A percentile compares a stretch with the other conserved stretches of the same genome.
These are phyloP conservation scores for Pandemis heparana DNA, from an alignment of 2,888 invertebrate species.

Conservation along the genomic window DNA sequence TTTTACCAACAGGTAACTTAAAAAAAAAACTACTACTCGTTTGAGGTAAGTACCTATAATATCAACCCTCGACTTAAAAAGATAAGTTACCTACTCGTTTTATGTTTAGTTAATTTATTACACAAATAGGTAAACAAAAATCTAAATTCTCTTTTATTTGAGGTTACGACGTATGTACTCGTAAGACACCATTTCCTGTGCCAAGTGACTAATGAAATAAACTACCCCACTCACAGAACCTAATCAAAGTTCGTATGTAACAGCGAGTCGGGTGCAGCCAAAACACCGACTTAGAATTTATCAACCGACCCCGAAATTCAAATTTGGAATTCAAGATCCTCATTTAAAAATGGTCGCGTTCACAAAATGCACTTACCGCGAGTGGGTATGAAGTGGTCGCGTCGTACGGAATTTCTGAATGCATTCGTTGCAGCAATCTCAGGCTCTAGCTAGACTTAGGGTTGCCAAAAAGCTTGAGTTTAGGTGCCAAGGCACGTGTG, in stretches of 20 bases:
- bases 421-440: conserved; percentile 73
- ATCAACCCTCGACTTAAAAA: no score
- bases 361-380: conserved; percentile 53
- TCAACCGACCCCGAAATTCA: conserved; percentile 34
- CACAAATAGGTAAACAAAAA: not conserved
- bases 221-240: not conserved
- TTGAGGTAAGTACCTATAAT: no score
- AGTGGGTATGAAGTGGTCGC: conserved; percentile 54
- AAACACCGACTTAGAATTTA: conserved; percentile 25
- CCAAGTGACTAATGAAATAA: not conserved
- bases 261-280: not conserved
- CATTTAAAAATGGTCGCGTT: conserved; percentile 47
- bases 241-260: not conserved
- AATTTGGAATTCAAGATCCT: conserved; percentile 42
- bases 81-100: no score
- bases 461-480: conserved; percentile 27
- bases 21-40: no score
- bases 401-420: conserved; percentile 54
- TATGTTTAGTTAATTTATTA: no score
- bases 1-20: no score
- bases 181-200: not conserved
- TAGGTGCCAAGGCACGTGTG: conserved; percentile 7
- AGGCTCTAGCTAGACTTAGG: conserved; percentile 48
- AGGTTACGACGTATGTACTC: not conserved
- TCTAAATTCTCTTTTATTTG: not conserved